These are phyloP conservation scores for Chymomyza fuscimana DNA, from an alignment of 2,888 invertebrate species.

Conservation along the genomic window DNA sequence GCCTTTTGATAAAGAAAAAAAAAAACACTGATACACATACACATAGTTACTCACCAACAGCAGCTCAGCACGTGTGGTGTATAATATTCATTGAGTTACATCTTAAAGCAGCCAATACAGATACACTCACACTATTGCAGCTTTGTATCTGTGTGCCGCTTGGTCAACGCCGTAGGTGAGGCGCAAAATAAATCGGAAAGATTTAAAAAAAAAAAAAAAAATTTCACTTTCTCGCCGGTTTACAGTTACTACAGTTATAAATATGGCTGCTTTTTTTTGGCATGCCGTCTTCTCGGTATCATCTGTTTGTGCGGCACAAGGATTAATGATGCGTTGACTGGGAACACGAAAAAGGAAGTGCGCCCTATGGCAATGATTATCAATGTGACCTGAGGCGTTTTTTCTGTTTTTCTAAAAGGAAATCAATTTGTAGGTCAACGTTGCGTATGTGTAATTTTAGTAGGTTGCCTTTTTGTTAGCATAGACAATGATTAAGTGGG, in stretches of 20 bases:
- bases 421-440: not conserved
- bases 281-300: constrained; percentile 1
- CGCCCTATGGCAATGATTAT: not conserved
- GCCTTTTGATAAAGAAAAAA: constrained; percentile 60
- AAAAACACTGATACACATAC: constrained; percentile 27
- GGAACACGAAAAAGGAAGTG: not conserved
- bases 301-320: constrained; percentile 36
- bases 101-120: constrained; percentile 19
- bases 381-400: not conserved
- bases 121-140: too few relatives aligned
- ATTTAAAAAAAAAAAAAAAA: constrained; percentile 50
- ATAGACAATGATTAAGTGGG: not conserved
- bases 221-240: constrained; percentile 69
- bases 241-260: constrained; percentile 59
- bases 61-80: constrained; percentile 11
- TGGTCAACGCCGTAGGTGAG: constrained; percentile 51
- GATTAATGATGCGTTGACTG: constrained; percentile 35
- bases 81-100: constrained; percentile 54
- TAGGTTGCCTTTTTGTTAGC: not conserved
- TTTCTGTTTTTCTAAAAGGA: not conserved
- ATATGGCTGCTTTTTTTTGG: constrained; percentile 53
- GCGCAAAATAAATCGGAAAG: constrained; percentile 59
- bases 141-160: constrained; percentile 24
- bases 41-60: constrained; percentile 6
- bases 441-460: not conserved